Evolutionary conservation across 2,113 vertebrate species (phyloP), one percentile per base, ranked within the genome.

Genomic region (Sialia sialis): DNA sequence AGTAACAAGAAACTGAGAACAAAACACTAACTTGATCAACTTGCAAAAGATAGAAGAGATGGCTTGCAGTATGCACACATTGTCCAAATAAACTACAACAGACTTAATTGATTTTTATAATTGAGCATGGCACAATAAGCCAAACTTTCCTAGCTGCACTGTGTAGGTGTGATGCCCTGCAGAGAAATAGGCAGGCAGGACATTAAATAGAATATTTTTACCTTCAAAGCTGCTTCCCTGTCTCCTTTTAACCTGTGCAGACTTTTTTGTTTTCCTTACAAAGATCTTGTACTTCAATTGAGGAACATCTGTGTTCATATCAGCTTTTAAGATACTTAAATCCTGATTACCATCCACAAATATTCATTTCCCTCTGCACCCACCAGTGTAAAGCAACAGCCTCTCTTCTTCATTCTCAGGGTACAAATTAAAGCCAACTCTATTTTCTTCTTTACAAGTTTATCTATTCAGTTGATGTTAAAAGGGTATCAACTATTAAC

Each of bases 91-190:
- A 17, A 36, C 64, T 82, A 95, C 36, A 5, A 59, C 36, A 88
- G 51, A 81, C 30, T 91, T 78, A 79, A 94, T 2, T 88, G 72
- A 62, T 54, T 79, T 89, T 30, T 77, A 21, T 86, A 95, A 84
- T 52, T 91, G 77, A 93, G 90, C 72, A 49, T 16, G 54, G 87
- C 75, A 90, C 46, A 9, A 34, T 19, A 49, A 77, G 25, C 52
- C 67, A 86, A 92, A 29, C 16, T 78, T 86, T 66, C 52, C 66
- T 54, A 62, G 5, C 44, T 73, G 51, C 30, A 6, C 12, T 48
- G 69, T 26, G 80, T 91, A 79, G 94, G 87, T 76, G 95, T 64
- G 80, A 95, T 94, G 78, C 87, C 90, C 94, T 86, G 80, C 32
- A 91, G 93, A 93, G 85, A 85, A 91, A 86, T 2, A 95, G 80